phyloP scores from a whole-genome alignment of 1,140 invertebrate species.

The Limonius californicus region DNA sequence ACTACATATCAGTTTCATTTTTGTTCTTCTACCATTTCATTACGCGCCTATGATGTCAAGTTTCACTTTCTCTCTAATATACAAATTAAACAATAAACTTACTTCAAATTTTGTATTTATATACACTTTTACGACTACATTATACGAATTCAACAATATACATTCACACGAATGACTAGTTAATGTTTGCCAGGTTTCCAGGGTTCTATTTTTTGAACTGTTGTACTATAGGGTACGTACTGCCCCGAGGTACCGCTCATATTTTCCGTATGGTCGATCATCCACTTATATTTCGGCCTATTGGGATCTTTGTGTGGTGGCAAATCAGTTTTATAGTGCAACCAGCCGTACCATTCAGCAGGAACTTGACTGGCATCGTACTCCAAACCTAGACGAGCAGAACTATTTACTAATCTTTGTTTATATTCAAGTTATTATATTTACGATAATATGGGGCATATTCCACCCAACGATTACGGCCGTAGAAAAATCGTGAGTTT shows the following conservation, averaged over 20 bases:
- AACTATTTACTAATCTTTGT: not conserved
- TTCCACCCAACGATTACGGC: constrained; percentile 92
- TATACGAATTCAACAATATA: no score
- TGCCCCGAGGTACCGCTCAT: constrained; percentile 70
- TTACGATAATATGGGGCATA: constrained; percentile 67
- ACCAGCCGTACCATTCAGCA: constrained; percentile 87
- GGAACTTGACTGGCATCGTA: constrained; percentile 94
- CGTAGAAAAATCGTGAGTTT: constrained; percentile 85
- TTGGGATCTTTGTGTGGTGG: constrained; percentile 68
- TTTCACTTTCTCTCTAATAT: no score
- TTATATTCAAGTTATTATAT: no score
- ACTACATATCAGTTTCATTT: no score
- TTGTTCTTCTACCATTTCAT: no score
- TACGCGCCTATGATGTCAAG: no score
- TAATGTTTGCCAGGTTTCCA: constrained; percentile 63
- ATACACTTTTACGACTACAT: no score
- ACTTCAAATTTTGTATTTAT: no score
- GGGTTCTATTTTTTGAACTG: constrained; percentile 74
- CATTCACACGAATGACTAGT: no score
- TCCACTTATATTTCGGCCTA: constrained; percentile 81
- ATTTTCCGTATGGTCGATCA: constrained; percentile 80
- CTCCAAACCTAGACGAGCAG: constrained; percentile 55
- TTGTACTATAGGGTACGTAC: constrained; percentile 89
- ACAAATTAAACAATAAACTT: no score
- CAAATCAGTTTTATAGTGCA: constrained; percentile 80